phyloP scores from a whole-genome alignment of 2,797 vertebrate species.

The Thalassophryne amazonica region DNA sequence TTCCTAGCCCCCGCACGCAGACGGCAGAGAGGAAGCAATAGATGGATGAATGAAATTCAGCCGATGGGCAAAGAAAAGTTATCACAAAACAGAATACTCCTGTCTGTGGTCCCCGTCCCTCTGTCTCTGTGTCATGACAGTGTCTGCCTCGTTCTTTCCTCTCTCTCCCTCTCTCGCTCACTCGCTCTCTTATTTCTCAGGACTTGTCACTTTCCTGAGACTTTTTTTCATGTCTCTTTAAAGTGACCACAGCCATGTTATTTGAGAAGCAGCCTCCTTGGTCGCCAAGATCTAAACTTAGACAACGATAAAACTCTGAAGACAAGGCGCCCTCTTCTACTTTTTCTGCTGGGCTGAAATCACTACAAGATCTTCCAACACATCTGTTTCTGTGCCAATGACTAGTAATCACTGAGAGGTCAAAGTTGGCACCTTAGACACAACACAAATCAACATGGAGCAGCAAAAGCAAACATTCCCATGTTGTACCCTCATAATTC shows the following conservation, averaged over 20 bases:
- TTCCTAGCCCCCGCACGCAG: conserved; percentile 20
- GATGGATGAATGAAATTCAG: background rate
- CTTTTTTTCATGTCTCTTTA: conserved; percentile 16
- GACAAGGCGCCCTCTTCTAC: conserved; percentile 59
- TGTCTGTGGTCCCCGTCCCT: background rate
- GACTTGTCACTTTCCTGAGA: conserved; percentile 9
- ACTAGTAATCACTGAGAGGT: conserved; percentile 19
- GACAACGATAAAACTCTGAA: conserved; percentile 74
- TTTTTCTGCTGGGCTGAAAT: conserved; percentile 32
- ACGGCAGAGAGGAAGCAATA: background rate
- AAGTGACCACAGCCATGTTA: conserved; percentile 60
- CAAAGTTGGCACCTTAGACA: conserved; percentile 28
- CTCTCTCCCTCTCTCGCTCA: conserved; percentile 2
- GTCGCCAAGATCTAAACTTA: conserved; percentile 81
- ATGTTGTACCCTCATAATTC: conserved; percentile 7
- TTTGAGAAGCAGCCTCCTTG: conserved; percentile 72
- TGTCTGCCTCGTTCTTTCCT: background rate
- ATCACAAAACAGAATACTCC: conserved; percentile 20
- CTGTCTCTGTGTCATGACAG: conserved; percentile 7
- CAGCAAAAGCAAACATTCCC: conserved; percentile 15
- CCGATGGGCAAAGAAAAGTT: conserved; percentile 8
- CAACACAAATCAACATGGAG: conserved; percentile 14
- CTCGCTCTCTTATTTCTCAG: conserved; percentile 12
- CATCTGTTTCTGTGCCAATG: background rate
- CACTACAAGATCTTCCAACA: conserved; percentile 24